Base-by-base conservation (phyloP, 30 jellyfish, hydroid and myxozoan species). In the Hydractinia echinata region DNA sequence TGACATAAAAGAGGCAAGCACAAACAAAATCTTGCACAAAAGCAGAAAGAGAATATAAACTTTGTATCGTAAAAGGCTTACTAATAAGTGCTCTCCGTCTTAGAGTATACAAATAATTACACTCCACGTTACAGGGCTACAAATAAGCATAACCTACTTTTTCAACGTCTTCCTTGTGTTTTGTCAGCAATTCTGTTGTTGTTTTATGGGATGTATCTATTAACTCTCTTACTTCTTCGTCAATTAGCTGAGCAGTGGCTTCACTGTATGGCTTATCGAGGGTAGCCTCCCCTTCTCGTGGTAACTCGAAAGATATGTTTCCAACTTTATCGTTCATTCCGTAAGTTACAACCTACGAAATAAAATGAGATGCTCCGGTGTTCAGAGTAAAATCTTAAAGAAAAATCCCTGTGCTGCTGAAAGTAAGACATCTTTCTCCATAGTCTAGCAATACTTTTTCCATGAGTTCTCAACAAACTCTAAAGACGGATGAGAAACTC, bases 201-300 rank as follows among this genome's bases (percentile, higher is more conserved):
- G 79, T 79, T 54, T 67, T 79, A 78, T 89, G 85, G 0, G 99
- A 95, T 13, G 53, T 44, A 73, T 95, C 97, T 76, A 95, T 89
- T 76, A 95, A 81, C 71, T 89, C 97, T 58, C 97, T 52, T 14
- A 95, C 99, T 83, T 89, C 98, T 86, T 89, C 97, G 67, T 95
- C 99, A 19, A 95, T 95, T 83, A 89, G 66, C 67, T 89, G 97
- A 3, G 99, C 99, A 0, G 97, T 89, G 4, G 99, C 97, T 77
- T 95, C 96, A 76, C 97, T 89, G 97, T 89, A 95, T 53, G 97
- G 97, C 76, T 95, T 95, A 72, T 95, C 99, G 16, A 89, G 95
- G 30, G 92, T 83, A 5, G 95, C 91, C 67, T 89, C 97, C 5
- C 97, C 97, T 55, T 95, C 99, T 48, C 96, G 84, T 66, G 99